Evolutionary conservation across 23 tunicate genomes (phyloP).

Genomic region (Halocynthia roretzi): DNA sequence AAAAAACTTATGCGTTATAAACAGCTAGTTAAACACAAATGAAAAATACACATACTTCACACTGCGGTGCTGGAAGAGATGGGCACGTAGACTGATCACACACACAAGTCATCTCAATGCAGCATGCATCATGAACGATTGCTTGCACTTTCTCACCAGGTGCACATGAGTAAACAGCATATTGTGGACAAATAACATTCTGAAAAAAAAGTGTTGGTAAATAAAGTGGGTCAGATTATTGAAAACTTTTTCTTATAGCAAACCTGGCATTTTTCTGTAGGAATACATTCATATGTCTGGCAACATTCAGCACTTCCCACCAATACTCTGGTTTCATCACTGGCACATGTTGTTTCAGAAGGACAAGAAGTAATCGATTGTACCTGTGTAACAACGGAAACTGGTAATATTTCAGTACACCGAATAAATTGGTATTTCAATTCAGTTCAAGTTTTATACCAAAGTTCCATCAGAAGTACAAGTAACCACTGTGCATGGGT

Average conservation of each 20-base stretch:
- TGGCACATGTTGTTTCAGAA: slow-evolving; percentile 27
- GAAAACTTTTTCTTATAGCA: background rate
- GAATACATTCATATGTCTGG: slow-evolving; percentile 71
- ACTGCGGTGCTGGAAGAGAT: slow-evolving; percentile 13
- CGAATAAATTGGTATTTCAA: background rate
- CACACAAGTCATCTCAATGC: slow-evolving; percentile 76
- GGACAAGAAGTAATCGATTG: slow-evolving; percentile 49
- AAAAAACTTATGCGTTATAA: background rate
- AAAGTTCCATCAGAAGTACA: slow-evolving; percentile 66
- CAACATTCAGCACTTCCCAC: slow-evolving; percentile 56
- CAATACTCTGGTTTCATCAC: slow-evolving; percentile 33
- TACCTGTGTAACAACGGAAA: slow-evolving; percentile 29
- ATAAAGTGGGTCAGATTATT: background rate
- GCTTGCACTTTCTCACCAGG: slow-evolving; percentile 75
- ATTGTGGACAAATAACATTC: slow-evolving; percentile 69
- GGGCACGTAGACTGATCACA: slow-evolving; percentile 68
- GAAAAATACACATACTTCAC: slow-evolving; percentile 42
- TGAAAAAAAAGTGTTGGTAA: slow-evolving; percentile 14
- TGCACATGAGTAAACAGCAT: slow-evolving; percentile 37
- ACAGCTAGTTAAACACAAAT: background rate
- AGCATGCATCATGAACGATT: slow-evolving; percentile 85
- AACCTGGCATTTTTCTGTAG: slow-evolving; percentile 69
- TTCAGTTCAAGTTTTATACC: slow-evolving; percentile 21
- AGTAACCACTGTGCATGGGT: slow-evolving; percentile 70
- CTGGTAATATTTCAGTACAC: background rate